phyloP scores from a whole-genome alignment of 2,113 vertebrate genomes.

The Trematocara zebra region DNA sequence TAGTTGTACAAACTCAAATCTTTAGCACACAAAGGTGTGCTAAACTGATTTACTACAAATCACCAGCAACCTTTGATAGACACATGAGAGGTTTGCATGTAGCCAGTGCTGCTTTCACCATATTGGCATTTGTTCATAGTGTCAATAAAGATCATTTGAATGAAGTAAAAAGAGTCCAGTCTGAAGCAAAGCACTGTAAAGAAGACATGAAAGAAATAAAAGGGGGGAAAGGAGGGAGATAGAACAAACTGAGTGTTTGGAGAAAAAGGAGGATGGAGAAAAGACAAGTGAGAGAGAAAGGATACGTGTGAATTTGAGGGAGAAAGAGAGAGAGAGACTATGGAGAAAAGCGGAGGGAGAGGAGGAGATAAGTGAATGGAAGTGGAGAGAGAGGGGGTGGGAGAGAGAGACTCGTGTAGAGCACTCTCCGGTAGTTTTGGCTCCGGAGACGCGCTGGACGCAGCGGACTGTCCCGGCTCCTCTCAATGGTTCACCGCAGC shows the following conservation, averaged over 20 bases:
- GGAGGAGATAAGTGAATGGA: neutral
- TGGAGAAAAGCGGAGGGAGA: neutral
- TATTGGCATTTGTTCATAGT: neutral
- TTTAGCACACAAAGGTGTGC: neutral
- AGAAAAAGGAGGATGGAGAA: neutral
- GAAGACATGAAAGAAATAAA: no score
- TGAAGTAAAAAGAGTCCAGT: neutral
- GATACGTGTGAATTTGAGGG: neutral
- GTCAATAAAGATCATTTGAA: conserved; percentile 14
- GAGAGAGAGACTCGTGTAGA: neutral
- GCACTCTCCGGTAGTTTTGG: conserved; percentile 36
- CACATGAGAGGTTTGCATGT: neutral
- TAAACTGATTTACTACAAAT: neutral
- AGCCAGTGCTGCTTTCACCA: neutral
- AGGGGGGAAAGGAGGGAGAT: neutral
- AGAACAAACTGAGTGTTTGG: neutral
- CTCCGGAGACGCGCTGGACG: conserved; percentile 49
- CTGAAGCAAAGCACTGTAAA: neutral
- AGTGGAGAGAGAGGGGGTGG: neutral
- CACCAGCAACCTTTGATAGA: neutral
- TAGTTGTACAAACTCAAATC: neutral
- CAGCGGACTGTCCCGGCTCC: conserved; percentile 52
- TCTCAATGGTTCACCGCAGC: conserved; percentile 51
- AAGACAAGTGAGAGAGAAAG: neutral
- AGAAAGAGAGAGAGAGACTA: neutral